Evolutionary conservation across 2,888 invertebrate species (phyloP).

Genomic region (Liposcelis brunnea): DNA sequence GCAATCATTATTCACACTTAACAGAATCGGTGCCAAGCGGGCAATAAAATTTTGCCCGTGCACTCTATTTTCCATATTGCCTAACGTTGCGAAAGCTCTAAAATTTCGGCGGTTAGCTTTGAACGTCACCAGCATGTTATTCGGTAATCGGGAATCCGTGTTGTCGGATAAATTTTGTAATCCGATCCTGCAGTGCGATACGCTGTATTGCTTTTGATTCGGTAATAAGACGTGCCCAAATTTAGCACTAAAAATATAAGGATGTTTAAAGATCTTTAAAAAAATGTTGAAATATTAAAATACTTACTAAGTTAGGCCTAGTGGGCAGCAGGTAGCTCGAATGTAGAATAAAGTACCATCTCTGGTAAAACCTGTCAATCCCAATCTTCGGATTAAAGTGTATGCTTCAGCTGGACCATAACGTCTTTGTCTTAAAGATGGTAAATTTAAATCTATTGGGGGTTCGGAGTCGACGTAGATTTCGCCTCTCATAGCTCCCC

Average conservation of each 20-base stretch:
- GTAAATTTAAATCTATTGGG: constrained; percentile 29
- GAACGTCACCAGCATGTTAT: too few relatives aligned
- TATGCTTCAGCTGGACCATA: constrained; percentile 25
- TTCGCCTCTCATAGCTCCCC: constrained; percentile 41
- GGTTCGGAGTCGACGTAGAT: constrained; percentile 30
- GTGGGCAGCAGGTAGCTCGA: constrained; percentile 32
- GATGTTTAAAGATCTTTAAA: constrained; percentile 16
- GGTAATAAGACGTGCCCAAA: constrained; percentile 35
- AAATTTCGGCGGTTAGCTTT: too few relatives aligned
- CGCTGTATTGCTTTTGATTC: constrained; percentile 20
- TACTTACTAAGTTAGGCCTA: constrained; percentile 39
- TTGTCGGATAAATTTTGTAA: too few relatives aligned
- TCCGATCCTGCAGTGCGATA: neutral
- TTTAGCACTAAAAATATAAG: constrained; percentile 28
- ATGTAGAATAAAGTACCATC: constrained; percentile 41
- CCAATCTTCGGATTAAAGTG: constrained; percentile 23
- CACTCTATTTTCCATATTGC: neutral
- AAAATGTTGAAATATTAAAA: constrained; percentile 15
- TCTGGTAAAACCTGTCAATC: constrained; percentile 27
- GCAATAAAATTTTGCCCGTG: constrained; percentile 10
- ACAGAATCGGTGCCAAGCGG: constrained; percentile 18
- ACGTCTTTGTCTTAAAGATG: constrained; percentile 32
- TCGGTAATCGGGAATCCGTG: too few relatives aligned
- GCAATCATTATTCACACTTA: constrained; percentile 23
- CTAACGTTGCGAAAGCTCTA: too few relatives aligned